phyloP scores from a whole-genome alignment of 2,888 invertebrate genomes.

The Lumbricus terrestris region DNA sequence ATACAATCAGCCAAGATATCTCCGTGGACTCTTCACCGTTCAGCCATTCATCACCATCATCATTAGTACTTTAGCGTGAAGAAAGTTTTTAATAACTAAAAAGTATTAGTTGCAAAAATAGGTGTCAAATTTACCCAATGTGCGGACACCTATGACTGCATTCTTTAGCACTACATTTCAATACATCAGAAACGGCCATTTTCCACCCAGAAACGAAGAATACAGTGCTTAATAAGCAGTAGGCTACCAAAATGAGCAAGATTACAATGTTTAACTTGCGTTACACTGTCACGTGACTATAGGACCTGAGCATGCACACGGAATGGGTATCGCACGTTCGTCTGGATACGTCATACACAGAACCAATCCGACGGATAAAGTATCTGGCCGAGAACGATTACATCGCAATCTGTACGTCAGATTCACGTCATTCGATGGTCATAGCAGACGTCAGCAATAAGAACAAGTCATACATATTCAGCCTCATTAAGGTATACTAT shows the following conservation, averaged over 20 bases:
- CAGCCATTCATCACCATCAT: too few species aligned
- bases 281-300: constrained; percentile 34
- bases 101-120: too few species aligned
- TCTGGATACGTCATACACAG: constrained; percentile 36
- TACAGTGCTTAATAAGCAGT: rapidly evolving
- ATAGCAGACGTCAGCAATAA: constrained; percentile 52
- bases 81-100: too few species aligned
- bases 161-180: too few species aligned
- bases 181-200: not conserved
- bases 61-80: too few species aligned
- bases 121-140: too few species aligned
- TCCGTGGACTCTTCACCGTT: too few species aligned
- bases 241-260: not conserved
- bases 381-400: constrained; percentile 54
- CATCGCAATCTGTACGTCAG: constrained; percentile 53
- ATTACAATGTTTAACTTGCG: not conserved
- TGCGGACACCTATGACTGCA: too few species aligned
- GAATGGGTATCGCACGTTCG: constrained; percentile 46
- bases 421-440: constrained; percentile 50
- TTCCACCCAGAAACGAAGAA: not conserved
- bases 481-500: constrained; percentile 55
- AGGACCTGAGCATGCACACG: constrained; percentile 48
- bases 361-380: constrained; percentile 51
- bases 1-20: too few species aligned
- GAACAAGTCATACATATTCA: constrained; percentile 55